Evolutionary conservation across 2,113 vertebrate genomes (phyloP), one percentile per base, ranked within the genome.

Genomic region (Crotalus horridus): DNA sequence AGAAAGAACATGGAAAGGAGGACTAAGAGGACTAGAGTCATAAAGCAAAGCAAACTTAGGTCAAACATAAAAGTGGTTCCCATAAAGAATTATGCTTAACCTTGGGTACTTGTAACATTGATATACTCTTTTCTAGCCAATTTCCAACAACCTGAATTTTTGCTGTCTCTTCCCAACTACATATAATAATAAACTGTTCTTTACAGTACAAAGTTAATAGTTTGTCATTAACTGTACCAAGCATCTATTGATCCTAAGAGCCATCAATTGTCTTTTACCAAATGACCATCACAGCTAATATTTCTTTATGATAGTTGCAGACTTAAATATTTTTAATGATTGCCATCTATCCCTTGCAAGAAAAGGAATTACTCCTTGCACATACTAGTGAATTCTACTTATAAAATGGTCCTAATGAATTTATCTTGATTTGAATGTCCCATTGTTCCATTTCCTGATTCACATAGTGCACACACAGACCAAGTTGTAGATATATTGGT

Each of bases 181-280:
- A 26, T n/a, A 61, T 43, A 29, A 26, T 26, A 55, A 46, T 17
- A 59, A 89, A 61, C 29, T 7, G 43, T 8, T 29, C 23, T 51
- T 48, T 39, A 86, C 15, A 10, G 51, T 51, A 92, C 33, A 46
- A 33, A 91, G 33, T 0, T 0, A 48, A 21, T 3, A 43, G 91
- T 74, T 85, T 81, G 15, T 26, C 43, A 51, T 90, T 87, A 87
- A 94, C 93, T 93, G 88, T 56, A n/a, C 13, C 46, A 11, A 61
- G 20, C 17, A 58, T 26, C n/a, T 88, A 56, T 93, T 94, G 59
- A 86, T 87, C 6, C 91, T 55, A 90, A 93, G 90, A 88, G 46
- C 64, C 91, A 93, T 9, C 55, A 88, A 12, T 4, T 3, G 53
- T 48, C 7, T 55, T 92, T 85, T 59, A 46, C 43, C 39, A 56